Percentiles rank a stretch among this genome's conserved stretches.
phyloP scores from a whole-genome alignment of 2,113 vertebrate genomes.

The Phylloscopus trochiloides region DNA sequence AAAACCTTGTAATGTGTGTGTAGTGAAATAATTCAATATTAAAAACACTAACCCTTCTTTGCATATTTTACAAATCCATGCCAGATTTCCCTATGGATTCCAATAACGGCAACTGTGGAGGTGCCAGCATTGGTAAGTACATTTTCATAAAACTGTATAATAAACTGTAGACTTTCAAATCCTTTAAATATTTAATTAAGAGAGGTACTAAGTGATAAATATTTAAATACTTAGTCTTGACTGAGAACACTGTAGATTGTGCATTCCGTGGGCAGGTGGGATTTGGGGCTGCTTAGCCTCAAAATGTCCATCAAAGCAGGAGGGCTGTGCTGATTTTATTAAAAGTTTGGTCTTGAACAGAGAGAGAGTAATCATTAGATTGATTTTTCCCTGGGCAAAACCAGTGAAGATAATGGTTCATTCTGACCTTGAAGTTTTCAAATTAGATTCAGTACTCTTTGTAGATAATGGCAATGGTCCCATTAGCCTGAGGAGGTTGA shows the following conservation, averaged over 20 bases:
- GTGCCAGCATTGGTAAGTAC: constrained; percentile 79
- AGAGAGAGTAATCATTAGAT: not conserved
- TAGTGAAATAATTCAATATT: not conserved
- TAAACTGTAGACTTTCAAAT: not conserved
- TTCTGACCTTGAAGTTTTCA: not conserved
- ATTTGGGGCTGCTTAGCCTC: not conserved
- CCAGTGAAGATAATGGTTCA: not conserved
- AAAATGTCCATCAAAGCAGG: not conserved
- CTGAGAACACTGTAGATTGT: not conserved
- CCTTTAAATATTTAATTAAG: not conserved
- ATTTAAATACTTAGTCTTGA: not conserved
- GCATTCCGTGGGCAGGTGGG: not conserved
- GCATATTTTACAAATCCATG: constrained; percentile 68
- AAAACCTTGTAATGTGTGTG: not conserved
- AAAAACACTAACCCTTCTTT: constrained; percentile 48
- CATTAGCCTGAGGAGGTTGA: not conserved
- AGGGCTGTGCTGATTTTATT: not conserved
- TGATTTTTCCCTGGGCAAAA: not conserved
- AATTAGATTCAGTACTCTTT: not conserved
- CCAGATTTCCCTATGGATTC: constrained; percentile 92
- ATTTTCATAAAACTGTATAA: not conserved
- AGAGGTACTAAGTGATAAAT: not conserved
- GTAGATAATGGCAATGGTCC: not conserved
- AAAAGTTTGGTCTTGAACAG: not conserved
- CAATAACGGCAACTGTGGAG: constrained; percentile 88